Evolutionary conservation across 1,140 invertebrate genomes (phyloP), one percentile per base, ranked within the genome.

Genomic region (Frieseomelitta varia): DNA sequence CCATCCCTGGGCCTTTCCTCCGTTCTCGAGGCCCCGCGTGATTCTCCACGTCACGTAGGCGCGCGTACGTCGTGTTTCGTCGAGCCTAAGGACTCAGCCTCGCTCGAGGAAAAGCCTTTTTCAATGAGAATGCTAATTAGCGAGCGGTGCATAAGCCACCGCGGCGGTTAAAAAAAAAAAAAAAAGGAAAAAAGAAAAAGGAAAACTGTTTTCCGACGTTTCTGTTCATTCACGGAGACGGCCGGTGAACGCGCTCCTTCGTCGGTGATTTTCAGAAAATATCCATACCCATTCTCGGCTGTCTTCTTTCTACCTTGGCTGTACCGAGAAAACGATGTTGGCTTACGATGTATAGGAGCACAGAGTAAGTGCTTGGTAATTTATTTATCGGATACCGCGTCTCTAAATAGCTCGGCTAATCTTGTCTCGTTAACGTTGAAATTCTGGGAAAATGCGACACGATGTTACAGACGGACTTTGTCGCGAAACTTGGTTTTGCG

Each of bases 61-160:
- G 63, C 14, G 58, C 63, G 63, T 27, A 79, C 39, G 8, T 58
- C 30, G 3, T 58, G 53, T 39, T 19, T 58, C 55, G 69, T 19
- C 12, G 74, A 78, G 68, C 58, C 39, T 58, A 84, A 72, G 55
- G 55, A 67, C 78, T 34, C 47, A 55, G 34, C 51, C 15, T 56
- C 47, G 65, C 67, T 24, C 34, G 69, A 84, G 78, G 47, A 84
- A 83, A 74, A 73, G 47, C 51, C 68, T 73, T 68, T 74, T 80
- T 84, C 68, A 84, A 84, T 79, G 78, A 80, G 58, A 79, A 84
- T 74, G 83, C 78, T 80, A 84, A 84, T 80, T 84, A 84, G 81
- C 83, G 69, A 74, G 30, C n/a, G 56, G 19, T 10, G 53, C 47
- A 17, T 58, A 51, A n/a, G 63, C 63, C 61, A n/a, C 15, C 6